Evolutionary conservation across 2,888 invertebrate species (phyloP).

Genomic region (Sipha maydis): DNA sequence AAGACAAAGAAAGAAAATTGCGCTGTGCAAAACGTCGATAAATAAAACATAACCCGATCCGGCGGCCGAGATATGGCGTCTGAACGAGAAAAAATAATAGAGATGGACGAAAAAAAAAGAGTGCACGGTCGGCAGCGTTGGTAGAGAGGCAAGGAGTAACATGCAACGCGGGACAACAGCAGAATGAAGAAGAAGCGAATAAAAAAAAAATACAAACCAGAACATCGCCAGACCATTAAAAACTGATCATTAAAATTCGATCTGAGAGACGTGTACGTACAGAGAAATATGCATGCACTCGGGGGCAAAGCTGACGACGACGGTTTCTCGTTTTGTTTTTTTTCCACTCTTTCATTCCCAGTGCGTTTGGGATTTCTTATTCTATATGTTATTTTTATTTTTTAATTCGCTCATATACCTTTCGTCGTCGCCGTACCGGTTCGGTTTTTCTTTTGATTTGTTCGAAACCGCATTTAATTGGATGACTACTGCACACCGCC

Average conservation of each 20-base stretch:
- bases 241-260: conserved; percentile 62
- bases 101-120: conserved; percentile 46
- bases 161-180: background rate
- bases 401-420: conserved; percentile 24
- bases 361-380: conserved; percentile 51
- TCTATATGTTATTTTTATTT: background rate
- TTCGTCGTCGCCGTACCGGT: conserved; percentile 42
- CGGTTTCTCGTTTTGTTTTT: conserved; percentile 38
- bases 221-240: conserved; percentile 61
- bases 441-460: conserved; percentile 58
- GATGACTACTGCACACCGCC: conserved; percentile 49
- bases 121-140: conserved; percentile 29
- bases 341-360: background rate
- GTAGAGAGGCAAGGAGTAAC: conserved; percentile 4
- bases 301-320: conserved; percentile 46
- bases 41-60: conserved; percentile 62
- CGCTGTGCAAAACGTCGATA: conserved; percentile 58
- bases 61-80: conserved; percentile 56
- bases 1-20: conserved; percentile 47
- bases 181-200: background rate
- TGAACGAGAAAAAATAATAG: conserved; percentile 55
- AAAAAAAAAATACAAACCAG: conserved; percentile 42
- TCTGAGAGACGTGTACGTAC: conserved; percentile 33
- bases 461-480: conserved; percentile 59
- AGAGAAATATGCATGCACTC: conserved; percentile 54